phyloP scores from a whole-genome alignment of 2,888 invertebrate genomes.

The Cerceris rybyensis region DNA sequence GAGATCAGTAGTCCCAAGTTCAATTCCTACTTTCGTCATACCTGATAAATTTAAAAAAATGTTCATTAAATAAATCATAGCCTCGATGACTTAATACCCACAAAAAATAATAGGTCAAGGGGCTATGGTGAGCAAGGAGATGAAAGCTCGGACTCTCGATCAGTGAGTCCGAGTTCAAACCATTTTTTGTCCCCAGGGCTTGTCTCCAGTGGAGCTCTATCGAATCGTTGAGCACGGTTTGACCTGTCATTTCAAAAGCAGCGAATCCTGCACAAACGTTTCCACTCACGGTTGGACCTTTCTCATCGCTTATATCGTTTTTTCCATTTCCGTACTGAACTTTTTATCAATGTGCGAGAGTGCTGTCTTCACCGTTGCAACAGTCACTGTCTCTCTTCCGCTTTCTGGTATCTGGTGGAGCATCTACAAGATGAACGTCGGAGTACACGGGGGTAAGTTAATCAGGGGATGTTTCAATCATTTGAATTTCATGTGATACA shows the following conservation, averaged over 20 bases:
- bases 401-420: conserved; percentile 85
- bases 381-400: conserved; percentile 83
- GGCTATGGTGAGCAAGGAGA: no score
- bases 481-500: no score
- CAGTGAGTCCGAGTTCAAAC: no score
- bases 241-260: conserved; percentile 75
- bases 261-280: conserved; percentile 70
- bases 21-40: no score
- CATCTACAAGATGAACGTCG: conserved; percentile 82
- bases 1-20: no score
- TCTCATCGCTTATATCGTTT: conserved; percentile 82
- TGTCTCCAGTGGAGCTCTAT: conserved; percentile 74
- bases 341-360: conserved; percentile 84
- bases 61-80: no score
- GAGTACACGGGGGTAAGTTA: conserved; percentile 76
- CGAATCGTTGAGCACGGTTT: conserved; percentile 73
- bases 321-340: conserved; percentile 82
- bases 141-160: no score
- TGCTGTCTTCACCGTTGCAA: conserved; percentile 84
- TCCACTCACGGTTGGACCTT: conserved; percentile 83
- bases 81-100: no score
- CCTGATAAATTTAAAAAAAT: no score
- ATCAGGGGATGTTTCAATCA: no score
- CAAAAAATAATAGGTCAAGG: no score
- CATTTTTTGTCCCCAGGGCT: conserved; percentile 65